Percentiles rank a stretch among this genome's conserved stretches.
Conservation (phyloP, 2,797 vertebrate genomes). For the Aplochiton taeniatus region DNA sequence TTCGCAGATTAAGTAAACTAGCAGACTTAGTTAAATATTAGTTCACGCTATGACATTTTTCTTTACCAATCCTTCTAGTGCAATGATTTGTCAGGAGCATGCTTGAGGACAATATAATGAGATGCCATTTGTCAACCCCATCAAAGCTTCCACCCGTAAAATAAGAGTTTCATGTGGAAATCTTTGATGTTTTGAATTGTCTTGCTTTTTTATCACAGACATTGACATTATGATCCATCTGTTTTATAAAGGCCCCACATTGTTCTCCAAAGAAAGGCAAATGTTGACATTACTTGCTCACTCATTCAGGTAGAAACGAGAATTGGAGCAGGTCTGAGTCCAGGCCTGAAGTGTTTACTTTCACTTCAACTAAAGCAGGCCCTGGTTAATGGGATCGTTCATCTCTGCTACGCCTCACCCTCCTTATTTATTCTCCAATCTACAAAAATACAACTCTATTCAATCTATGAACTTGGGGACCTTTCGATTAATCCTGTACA, state of each 20-base stretch:
- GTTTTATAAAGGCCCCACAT: conserved; percentile 8
- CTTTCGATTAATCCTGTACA: not conserved
- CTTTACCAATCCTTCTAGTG: too few relatives aligned
- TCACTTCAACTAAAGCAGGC: conserved; percentile 43
- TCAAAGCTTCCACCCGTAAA: too few relatives aligned
- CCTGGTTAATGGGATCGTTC: conserved; percentile 32
- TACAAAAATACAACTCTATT: conserved; percentile 15
- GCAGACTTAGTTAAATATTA: not conserved
- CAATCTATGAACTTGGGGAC: conserved; percentile 22
- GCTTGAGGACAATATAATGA: too few relatives aligned
- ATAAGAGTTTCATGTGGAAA: too few relatives aligned
- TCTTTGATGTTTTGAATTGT: too few relatives aligned
- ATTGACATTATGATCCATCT: not conserved
- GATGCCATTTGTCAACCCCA: too few relatives aligned
- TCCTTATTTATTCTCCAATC: conserved; percentile 39
- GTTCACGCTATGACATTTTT: too few relatives aligned
- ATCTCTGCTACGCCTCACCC: conserved; percentile 51
- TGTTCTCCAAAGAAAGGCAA: conserved; percentile 35
- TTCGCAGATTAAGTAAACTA: not conserved
- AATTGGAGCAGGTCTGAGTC: conserved; percentile 15
- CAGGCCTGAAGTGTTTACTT: conserved; percentile 49
- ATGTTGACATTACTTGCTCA: conserved; percentile 44
- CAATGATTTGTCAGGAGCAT: too few relatives aligned
- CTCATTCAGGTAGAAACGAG: conserved; percentile 43
- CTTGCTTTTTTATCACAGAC: not conserved